These are phyloP conservation scores for Thecocarcelia acutangulata DNA, from an alignment of 2,888 invertebrate species.

Conservation along the genomic window DNA sequence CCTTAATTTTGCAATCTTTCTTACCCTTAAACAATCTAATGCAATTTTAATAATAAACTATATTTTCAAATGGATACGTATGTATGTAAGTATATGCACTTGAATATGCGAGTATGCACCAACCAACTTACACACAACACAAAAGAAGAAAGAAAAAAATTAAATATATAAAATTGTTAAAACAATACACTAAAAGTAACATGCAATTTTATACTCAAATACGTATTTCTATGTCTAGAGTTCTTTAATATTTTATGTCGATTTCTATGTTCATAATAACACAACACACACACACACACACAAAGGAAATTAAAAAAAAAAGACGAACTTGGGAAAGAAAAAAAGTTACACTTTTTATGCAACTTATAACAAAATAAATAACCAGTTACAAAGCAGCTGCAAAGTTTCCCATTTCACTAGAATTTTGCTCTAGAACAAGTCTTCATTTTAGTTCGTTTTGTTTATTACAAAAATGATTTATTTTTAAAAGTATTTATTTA, in stretches of 20 bases:
- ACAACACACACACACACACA: background rate
- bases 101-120: no score
- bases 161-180: conserved; percentile 29
- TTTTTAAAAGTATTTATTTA: conserved; percentile 18
- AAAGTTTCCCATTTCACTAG: conserved; percentile 49
- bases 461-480: conserved; percentile 20
- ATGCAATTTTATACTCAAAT: conserved; percentile 54
- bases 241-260: conserved; percentile 45
- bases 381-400: conserved; percentile 51
- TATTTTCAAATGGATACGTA: background rate
- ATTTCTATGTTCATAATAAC: conserved; percentile 21
- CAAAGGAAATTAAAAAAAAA: background rate
- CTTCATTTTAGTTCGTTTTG: background rate
- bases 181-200: conserved; percentile 54
- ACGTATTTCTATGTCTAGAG: conserved; percentile 30
- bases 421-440: background rate
- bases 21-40: no score
- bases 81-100: no score
- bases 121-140: conserved; percentile 16
- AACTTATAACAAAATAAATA: conserved; percentile 35
- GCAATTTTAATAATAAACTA: background rate
- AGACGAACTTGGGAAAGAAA: background rate
- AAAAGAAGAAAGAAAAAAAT: background rate
- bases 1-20: no score
- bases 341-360: conserved; percentile 34